Conservation (phyloP, 2,797 vertebrate genomes). For the Galago senegalensis region DNA sequence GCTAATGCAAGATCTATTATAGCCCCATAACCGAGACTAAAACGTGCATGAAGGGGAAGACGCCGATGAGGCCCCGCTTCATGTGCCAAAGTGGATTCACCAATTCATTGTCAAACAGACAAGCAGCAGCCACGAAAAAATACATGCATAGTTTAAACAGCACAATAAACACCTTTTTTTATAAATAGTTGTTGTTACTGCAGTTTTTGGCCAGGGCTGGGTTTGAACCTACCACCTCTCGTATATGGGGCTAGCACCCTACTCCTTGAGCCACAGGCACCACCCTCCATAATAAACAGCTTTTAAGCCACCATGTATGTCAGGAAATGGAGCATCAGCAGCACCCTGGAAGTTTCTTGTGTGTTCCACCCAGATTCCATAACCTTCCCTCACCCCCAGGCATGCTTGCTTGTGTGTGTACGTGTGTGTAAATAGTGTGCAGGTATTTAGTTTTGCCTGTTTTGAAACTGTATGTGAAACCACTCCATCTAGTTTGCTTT, state of each 20-base stretch:
- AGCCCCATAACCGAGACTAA: constrained; percentile 1
- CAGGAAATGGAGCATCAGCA: not conserved
- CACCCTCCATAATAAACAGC: not conserved
- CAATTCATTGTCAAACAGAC: not conserved
- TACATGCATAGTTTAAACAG: not conserved
- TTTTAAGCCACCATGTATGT: not conserved
- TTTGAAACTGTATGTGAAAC: constrained; percentile 11
- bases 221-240: too few relatives aligned
- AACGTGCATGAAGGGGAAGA: not conserved
- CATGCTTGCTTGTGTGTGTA: not conserved
- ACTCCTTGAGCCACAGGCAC: too few relatives aligned
- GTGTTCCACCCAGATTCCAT: rapidly evolving
- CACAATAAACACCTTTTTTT: not conserved
- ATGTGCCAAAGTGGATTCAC: not conserved
- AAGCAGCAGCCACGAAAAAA: not conserved
- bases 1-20: constrained; percentile 6
- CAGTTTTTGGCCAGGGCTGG: too few relatives aligned
- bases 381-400: rapidly evolving
- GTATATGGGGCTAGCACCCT: too few relatives aligned
- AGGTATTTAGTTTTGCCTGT: not conserved
- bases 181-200: too few relatives aligned
- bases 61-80: not conserved
- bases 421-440: not conserved
- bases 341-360: not conserved
- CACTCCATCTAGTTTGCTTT: not conserved